These are phyloP conservation scores for Acanthoscelides obtectus DNA, from an alignment of 2,888 invertebrate genomes.

Conservation along the genomic window DNA sequence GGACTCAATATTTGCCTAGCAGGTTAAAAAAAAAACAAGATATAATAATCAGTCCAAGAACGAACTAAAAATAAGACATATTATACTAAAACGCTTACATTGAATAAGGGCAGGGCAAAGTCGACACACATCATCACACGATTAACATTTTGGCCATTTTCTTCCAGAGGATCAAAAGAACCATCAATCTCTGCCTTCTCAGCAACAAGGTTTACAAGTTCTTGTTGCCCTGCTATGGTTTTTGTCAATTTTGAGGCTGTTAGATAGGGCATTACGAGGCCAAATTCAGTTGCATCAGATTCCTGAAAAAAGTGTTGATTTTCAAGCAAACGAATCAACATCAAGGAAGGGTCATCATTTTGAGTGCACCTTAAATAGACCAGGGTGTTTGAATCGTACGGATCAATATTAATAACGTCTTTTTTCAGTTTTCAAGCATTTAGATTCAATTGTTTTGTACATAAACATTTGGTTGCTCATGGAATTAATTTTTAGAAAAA, in stretches of 20 bases:
- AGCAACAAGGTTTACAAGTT: slow-evolving; percentile 78
- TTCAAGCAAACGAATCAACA: too few species aligned
- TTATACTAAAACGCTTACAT: slow-evolving; percentile 57
- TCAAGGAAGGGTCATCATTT: too few species aligned
- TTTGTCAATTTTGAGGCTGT: slow-evolving; percentile 76
- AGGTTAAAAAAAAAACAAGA: not conserved
- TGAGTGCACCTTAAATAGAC: slow-evolving; percentile 90
- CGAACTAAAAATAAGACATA: not conserved
- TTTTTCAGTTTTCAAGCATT: too few species aligned
- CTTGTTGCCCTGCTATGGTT: slow-evolving; percentile 79
- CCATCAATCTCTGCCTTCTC: slow-evolving; percentile 79
- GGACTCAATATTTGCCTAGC: slow-evolving; percentile 79
- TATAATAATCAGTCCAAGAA: not conserved
- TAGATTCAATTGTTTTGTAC: too few species aligned
- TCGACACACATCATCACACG: slow-evolving; percentile 81
- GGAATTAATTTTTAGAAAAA: too few species aligned
- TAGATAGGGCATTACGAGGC: slow-evolving; percentile 80
- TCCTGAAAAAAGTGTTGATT: too few species aligned
- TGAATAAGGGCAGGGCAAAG: slow-evolving; percentile 82
- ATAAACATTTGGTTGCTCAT: too few species aligned
- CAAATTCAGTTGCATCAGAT: slow-evolving; percentile 89
- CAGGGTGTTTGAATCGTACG: too few species aligned
- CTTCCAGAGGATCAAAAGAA: slow-evolving; percentile 54
- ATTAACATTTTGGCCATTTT: slow-evolving; percentile 66
- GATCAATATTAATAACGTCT: too few species aligned